Conservation (phyloP, 2,797 vertebrate species). For the Paratrypauchen microcephalus region DNA sequence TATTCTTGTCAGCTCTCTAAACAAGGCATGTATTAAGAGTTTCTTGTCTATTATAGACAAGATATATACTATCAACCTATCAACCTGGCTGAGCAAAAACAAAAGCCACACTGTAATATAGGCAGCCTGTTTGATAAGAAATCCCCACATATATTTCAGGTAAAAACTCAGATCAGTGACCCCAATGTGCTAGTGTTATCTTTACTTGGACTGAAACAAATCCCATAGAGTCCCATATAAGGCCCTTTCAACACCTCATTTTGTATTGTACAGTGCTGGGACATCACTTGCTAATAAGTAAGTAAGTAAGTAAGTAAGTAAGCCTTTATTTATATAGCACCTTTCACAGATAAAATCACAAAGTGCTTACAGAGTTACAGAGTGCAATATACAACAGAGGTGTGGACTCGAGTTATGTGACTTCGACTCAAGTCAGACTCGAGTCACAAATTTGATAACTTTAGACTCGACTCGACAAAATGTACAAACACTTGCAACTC, state of each 20-base stretch:
- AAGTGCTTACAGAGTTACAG: no score
- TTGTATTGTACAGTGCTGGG: background rate
- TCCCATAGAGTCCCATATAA: constrained; percentile 49
- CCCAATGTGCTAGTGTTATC: constrained; percentile 62
- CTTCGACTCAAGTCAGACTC: no score
- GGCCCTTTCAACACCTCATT: constrained; percentile 54
- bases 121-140: constrained; percentile 34
- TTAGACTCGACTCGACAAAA: no score
- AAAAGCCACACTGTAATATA: constrained; percentile 45
- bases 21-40: background rate
- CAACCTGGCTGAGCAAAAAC: constrained; percentile 43
- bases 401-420: no score
- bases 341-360: no score
- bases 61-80: no score
- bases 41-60: no score
- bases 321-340: no score
- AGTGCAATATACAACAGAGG: no score
- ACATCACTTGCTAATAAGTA: constrained; percentile 17
- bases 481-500: no score
- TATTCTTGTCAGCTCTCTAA: constrained; percentile 13
- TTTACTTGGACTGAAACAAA: constrained; percentile 61
- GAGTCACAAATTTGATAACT: no score
- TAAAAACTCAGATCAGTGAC: constrained; percentile 61
- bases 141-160: constrained; percentile 53
- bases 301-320: constrained; percentile 5